Base-by-base conservation (phyloP, 2,797 vertebrate species). In the Rhinichthys osculus region DNA sequence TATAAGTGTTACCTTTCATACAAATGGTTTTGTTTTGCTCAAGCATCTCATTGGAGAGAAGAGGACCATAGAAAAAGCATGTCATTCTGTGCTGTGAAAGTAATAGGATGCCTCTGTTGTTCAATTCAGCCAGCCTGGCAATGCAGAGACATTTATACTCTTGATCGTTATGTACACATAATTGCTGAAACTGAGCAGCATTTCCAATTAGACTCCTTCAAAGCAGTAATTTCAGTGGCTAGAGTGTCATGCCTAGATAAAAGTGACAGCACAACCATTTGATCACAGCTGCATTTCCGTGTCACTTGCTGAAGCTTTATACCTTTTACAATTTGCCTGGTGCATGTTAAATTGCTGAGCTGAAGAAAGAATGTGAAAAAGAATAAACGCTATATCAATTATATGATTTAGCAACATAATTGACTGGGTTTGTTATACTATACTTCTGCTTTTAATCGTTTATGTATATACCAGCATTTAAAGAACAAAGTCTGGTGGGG, bases 201-300 rank as follows among this genome's bases (percentile, higher is more conserved):
- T 89, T 89, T 87, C 87, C 86, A 88, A 86, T 88, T 87, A 87
- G 82, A 38, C 73, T 74, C 72, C 72, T 84, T 84, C 76, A 54
- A 71, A 86, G 72, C 40, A 66, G 23, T 78, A 35, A 72, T 82
- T 77, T 83, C 6, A 50, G 62, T 64, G 50, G 50, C 40, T 59
- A 71, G 62, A 62, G 79, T 52, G 52, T 52, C 74, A 62, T 79
- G 44, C 78, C 72, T 62, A 67, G 82, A 78, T 76, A 69, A 81
- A 73, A 69, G 72, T 67, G 70, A 74, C 69, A 87, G 77, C 50
- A 59, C 64, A 50, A 23, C 59, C 76, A 81, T 86, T 89, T 89
- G 82, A 82, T 87, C 72, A 85, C 47, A 76, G 38, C 19, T 30
- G 50, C 72, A 76, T 78, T 84, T 82, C 57, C 5, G 11, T 86